Percentiles rank a stretch among this genome's conserved stretches.
These are phyloP conservation scores for Aphyosemion australe DNA, from an alignment of 2,113 vertebrate genomes.

Conservation along the genomic window DNA sequence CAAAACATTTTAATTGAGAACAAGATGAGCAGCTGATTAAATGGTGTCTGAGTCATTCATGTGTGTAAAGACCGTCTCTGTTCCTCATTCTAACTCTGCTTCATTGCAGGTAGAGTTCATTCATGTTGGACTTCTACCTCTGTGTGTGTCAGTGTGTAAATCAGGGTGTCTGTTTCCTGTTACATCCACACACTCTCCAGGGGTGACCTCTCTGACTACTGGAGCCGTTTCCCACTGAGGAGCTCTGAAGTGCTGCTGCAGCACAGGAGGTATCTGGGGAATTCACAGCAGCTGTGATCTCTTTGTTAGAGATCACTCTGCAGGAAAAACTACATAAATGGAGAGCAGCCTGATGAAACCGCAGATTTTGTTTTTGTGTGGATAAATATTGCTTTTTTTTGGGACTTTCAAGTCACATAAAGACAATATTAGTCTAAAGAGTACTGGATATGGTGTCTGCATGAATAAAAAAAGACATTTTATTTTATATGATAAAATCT, in stretches of 20 bases:
- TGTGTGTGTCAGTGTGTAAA: slow-evolving; percentile 15
- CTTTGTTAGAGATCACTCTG: slow-evolving; percentile 43
- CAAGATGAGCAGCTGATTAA: slow-evolving; percentile 50
- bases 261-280: slow-evolving; percentile 34
- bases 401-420: background rate
- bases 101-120: slow-evolving; percentile 29
- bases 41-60: slow-evolving; percentile 39
- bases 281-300: slow-evolving; percentile 40
- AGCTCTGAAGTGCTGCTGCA: slow-evolving; percentile 32
- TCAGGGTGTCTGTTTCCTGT: slow-evolving; percentile 19
- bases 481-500: no score
- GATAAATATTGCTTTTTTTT: background rate
- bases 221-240: slow-evolving; percentile 27
- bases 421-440: no score
- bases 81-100: slow-evolving; percentile 21
- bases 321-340: background rate
- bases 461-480: no score
- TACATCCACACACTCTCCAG: slow-evolving; percentile 31
- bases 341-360: slow-evolving; percentile 38
- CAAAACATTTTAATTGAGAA: slow-evolving; percentile 60
- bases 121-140: slow-evolving; percentile 14
- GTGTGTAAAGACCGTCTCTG: slow-evolving; percentile 44
- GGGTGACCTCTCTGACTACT: slow-evolving; percentile 36
- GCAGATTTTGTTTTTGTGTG: background rate
- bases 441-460: no score